Evolutionary conservation across 2,113 vertebrate species (phyloP).

Genomic region (Peromyscus leucopus): DNA sequence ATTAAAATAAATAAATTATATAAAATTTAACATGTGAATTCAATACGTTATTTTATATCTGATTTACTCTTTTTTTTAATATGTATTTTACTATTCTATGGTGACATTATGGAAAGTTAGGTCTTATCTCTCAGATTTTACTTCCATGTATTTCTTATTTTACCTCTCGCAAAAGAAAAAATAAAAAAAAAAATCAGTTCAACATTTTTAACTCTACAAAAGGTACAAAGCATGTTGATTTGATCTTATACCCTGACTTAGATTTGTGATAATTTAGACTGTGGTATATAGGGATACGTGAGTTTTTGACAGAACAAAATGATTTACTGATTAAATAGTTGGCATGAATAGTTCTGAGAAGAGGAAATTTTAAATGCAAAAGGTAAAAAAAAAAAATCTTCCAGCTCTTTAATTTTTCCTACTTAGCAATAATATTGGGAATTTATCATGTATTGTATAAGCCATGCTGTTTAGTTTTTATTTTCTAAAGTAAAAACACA

Average conservation of each 20-base stretch:
- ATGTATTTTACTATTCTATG: not conserved
- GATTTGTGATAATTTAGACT: not conserved
- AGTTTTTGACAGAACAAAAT: not conserved
- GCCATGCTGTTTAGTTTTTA: not conserved
- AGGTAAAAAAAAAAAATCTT: not conserved
- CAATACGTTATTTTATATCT: not conserved
- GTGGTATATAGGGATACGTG: not conserved
- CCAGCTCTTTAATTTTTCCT: not conserved
- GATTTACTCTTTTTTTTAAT: not conserved
- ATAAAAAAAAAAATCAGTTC: too few relatives aligned
- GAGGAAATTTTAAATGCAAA: not conserved
- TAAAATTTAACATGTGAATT: not conserved
- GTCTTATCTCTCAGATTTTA: not conserved
- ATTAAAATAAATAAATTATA: too few relatives aligned
- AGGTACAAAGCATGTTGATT: not conserved
- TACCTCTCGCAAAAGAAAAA: not conserved
- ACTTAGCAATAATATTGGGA: not conserved
- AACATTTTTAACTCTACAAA: not conserved
- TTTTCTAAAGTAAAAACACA: not conserved
- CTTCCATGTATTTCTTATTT: not conserved
- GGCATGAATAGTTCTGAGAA: not conserved
- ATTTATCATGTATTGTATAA: not conserved
- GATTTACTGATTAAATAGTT: constrained; percentile 18
- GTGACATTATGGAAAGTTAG: not conserved
- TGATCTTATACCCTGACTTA: not conserved